Conservation (phyloP, 2,797 vertebrate genomes). For the Pogonophryne albipinna region DNA sequence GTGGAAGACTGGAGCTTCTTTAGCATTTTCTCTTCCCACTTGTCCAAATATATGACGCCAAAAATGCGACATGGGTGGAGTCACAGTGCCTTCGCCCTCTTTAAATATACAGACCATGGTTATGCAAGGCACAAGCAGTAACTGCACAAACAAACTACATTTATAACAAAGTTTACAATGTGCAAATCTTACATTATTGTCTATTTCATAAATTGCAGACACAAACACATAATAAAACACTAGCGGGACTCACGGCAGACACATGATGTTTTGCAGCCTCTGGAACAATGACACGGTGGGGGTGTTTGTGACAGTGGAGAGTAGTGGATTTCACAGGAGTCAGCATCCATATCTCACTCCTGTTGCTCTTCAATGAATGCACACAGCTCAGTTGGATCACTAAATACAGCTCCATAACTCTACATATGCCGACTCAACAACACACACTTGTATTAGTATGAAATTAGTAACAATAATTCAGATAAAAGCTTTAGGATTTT, state of each 20-base stretch:
- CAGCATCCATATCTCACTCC: conserved; percentile 1
- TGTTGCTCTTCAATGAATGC: neutral
- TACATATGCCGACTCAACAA: too few relatives aligned
- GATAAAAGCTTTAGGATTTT: too few relatives aligned
- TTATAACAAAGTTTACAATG: neutral
- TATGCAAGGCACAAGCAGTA: neutral
- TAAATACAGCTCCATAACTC: neutral
- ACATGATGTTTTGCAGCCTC: conserved; percentile 33
- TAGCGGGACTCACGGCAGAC: conserved; percentile 47
- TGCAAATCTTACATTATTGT: neutral
- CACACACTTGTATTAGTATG: too few relatives aligned
- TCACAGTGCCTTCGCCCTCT: too few relatives aligned
- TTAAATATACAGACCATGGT: too few relatives aligned
- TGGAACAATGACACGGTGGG: conserved; percentile 5
- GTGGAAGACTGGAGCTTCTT: too few relatives aligned
- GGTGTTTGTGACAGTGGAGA: conserved; percentile 25
- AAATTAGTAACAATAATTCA: too few relatives aligned
- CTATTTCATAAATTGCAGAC: conserved; percentile 6
- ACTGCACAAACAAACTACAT: neutral
- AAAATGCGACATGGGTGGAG: too few relatives aligned
- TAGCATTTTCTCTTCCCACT: too few relatives aligned
- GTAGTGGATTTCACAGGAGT: conserved; percentile 23
- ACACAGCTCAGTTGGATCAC: too few relatives aligned
- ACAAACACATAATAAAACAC: conserved; percentile 22
- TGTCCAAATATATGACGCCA: too few relatives aligned